phyloP scores from a whole-genome alignment of 2,888 invertebrate genomes.

The Seira sanloemensis region DNA sequence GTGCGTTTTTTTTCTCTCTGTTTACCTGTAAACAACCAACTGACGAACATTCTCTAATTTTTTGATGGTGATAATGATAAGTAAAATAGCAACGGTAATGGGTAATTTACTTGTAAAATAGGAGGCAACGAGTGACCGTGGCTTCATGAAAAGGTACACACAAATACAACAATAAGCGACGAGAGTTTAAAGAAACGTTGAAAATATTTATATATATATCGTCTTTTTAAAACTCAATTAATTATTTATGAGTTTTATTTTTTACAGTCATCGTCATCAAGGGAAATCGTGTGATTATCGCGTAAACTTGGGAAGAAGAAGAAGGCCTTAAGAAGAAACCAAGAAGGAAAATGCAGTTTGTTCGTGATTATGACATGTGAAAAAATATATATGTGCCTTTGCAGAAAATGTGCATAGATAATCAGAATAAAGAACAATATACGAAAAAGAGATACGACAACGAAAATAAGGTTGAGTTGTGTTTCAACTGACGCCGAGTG shows the following conservation, averaged over 20 bases:
- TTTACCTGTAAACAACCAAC: background rate
- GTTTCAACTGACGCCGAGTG: background rate
- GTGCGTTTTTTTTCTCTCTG: too few species aligned
- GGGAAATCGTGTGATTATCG: background rate
- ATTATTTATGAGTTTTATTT: conserved; percentile 11
- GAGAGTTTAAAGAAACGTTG: background rate
- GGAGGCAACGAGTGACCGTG: background rate
- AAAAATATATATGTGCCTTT: background rate
- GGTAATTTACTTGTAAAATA: conserved; percentile 41
- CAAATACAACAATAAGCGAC: background rate
- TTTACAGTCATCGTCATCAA: background rate
- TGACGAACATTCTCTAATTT: background rate
- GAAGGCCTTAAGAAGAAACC: background rate
- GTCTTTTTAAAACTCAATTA: background rate
- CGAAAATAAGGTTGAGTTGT: background rate
- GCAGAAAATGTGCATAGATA: background rate
- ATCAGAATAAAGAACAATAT: too few species aligned
- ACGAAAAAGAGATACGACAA: too few species aligned
- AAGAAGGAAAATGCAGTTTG: background rate
- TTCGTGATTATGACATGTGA: background rate
- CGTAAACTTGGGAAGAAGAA: background rate
- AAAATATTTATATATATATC: background rate
- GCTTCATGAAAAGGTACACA: background rate
- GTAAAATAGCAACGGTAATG: conserved; percentile 32
- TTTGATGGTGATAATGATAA: background rate